Conservation (phyloP, 2,113 vertebrate species). For the Anoura caudifer region DNA sequence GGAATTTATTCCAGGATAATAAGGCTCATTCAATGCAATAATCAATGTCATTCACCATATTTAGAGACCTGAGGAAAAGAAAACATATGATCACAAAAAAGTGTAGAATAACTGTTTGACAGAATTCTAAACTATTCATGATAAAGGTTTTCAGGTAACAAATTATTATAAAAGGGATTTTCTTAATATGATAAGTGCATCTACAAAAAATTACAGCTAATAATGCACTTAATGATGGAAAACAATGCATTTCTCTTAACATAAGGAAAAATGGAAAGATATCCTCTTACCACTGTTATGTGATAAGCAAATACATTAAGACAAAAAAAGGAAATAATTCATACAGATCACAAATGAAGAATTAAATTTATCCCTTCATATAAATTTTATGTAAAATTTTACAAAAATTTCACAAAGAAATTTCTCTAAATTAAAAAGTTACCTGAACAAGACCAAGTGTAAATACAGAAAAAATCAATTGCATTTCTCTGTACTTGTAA, state of each 20-base stretch:
- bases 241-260: background rate
- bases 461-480: background rate
- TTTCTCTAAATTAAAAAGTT: background rate
- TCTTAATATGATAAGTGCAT: background rate
- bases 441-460: background rate
- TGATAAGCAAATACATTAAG: background rate
- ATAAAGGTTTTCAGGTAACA: background rate
- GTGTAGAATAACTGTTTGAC: background rate
- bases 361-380: background rate
- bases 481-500: background rate
- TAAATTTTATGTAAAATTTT: background rate
- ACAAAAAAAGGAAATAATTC: background rate
- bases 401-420: background rate
- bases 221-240: background rate
- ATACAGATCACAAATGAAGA: background rate
- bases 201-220: background rate
- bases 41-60: background rate
- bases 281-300: background rate
- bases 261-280: background rate
- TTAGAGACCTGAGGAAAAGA: background rate
- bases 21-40: background rate
- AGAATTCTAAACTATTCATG: background rate
- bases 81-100: background rate
- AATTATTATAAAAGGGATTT: background rate
- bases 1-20: background rate